These are phyloP conservation scores for Lasius fuliginosus DNA, from an alignment of 2,888 invertebrate species.

Conservation along the genomic window DNA sequence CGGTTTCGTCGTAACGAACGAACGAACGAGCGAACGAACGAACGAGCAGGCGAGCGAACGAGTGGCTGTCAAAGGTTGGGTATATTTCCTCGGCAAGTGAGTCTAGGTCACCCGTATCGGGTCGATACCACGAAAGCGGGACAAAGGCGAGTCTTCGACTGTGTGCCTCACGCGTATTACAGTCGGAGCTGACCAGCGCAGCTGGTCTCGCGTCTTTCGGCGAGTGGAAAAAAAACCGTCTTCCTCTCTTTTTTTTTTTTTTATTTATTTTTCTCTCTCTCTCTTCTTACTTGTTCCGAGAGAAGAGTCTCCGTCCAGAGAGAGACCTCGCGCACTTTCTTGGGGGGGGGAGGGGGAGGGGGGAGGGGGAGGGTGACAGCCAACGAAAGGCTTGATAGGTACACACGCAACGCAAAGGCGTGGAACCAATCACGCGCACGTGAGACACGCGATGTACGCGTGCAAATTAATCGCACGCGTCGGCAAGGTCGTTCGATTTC, in stretches of 20 bases:
- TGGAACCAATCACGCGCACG: constrained; percentile 20
- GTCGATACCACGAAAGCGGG: constrained; percentile 77
- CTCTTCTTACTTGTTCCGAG: not conserved
- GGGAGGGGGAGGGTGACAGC: no score
- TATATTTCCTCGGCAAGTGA: constrained; percentile 76
- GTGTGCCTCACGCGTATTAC: constrained; percentile 55
- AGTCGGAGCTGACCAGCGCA: constrained; percentile 50
- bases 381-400: not conserved
- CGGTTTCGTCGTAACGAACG: constrained; percentile 63
- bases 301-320: constrained; percentile 14
- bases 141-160: constrained; percentile 72
- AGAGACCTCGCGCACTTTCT: not conserved
- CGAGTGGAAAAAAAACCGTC: constrained; percentile 1
- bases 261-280: not conserved
- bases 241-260: not conserved
- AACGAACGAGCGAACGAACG: constrained; percentile 18
- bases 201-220: not conserved
- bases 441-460: constrained; percentile 39
- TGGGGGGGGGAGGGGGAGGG: no score
- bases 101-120: constrained; percentile 77
- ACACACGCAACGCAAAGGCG: constrained; percentile 32
- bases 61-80: constrained; percentile 73
- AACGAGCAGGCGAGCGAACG: constrained; percentile 46
- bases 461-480: not conserved
- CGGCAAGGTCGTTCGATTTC: not conserved